Base-by-base conservation (phyloP, 2,888 invertebrate species). In the Flexamia atlantica region DNA sequence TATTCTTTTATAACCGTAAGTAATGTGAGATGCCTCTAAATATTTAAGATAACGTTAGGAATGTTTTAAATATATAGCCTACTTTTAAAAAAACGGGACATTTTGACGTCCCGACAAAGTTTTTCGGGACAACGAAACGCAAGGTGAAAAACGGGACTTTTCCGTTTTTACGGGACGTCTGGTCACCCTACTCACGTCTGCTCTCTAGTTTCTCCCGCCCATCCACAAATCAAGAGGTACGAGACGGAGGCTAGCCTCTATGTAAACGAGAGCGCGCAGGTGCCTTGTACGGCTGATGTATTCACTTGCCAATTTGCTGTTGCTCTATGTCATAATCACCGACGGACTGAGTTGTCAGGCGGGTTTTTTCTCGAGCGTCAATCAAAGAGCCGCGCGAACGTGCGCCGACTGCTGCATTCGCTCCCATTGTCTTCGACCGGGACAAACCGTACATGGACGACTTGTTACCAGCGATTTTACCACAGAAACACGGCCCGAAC, bases 401-500 rank as follows among this genome's bases (percentile, higher is more conserved):
- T 76, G 76, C 46, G 50, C 23, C 17, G 76, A 76, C 76, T 76
- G 5, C 76, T 23, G 50, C 76, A 76, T 76, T 5, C 76, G 50
- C 36, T 76, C 32, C 10, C 76, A 76, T 76, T 76, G 76, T 76
- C 50, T n/a, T 4, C 40, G 76, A 17, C 76, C 76, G 28, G 68
- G 23, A 72, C 72, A 42, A 42, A n/a, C 40, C 76, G 50, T 42
- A 76, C 76, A 76, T 46, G 46, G 76, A 28, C 50, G 40, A 76
- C 76, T 76, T 76, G 76, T 76, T 76, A 76, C 76, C 76, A 46
- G 50, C 76, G 50, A 76, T 76, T 76, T 76, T 76, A 76, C 76
- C 76, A 76, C 46, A 46, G 46, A 30, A 72, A 76, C 76, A 76
- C 46, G 46, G 76, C 17, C 40, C 28, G 46, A 36, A 32, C 36